Evolutionary conservation across 1,140 invertebrate species (phyloP).

Genomic region (Limonius californicus): DNA sequence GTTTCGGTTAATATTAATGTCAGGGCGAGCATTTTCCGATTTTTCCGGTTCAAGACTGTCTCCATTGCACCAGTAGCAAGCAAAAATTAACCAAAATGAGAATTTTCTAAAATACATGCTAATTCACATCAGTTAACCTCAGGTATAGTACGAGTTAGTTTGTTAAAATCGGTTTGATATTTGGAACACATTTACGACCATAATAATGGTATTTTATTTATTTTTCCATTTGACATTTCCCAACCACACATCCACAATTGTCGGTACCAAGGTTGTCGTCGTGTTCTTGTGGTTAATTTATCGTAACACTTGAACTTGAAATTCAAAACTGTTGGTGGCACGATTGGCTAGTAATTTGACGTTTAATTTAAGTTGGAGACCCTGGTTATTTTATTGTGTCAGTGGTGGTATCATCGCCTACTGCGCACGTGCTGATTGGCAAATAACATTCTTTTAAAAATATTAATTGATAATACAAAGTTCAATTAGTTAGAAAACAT

Average conservation of each 20-base stretch:
- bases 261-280: constrained; percentile 21
- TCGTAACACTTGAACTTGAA: not conserved
- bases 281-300: not conserved
- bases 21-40: constrained; percentile 12
- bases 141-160: not conserved
- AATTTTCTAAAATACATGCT: constrained; percentile 29
- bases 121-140: not conserved
- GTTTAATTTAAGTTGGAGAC: too few species aligned
- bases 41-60: constrained; percentile 4
- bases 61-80: constrained; percentile 22
- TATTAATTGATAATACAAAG: too few species aligned
- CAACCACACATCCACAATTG: constrained; percentile 19
- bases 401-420: too few species aligned
- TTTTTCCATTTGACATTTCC: constrained; percentile 37
- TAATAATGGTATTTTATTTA: constrained; percentile 31
- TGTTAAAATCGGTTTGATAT: not conserved
- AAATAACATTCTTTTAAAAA: too few species aligned
- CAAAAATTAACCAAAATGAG: constrained; percentile 37
- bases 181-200: constrained; percentile 27
- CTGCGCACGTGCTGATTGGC: too few species aligned
- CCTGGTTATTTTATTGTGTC: too few species aligned
- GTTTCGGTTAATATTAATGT: constrained; percentile 14
- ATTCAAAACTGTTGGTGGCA: not conserved
- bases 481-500: too few species aligned
- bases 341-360: too few species aligned